Evolutionary conservation across 2,888 invertebrate genomes (phyloP).

Genomic region (Cyclophora punctaria): DNA sequence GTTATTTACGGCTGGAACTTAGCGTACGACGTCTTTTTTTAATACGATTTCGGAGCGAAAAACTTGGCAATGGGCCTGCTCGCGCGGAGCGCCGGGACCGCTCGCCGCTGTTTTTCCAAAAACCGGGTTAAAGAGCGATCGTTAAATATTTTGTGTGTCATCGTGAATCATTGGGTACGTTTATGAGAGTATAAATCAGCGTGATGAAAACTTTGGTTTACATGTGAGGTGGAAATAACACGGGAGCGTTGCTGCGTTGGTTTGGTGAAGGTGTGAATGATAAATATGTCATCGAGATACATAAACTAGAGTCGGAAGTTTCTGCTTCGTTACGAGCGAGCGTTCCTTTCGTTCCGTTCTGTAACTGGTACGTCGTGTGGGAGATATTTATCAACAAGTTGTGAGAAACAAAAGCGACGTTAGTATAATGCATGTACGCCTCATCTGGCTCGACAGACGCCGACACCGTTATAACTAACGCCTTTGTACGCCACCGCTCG

Average conservation of each 20-base stretch:
- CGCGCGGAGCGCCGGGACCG: slow-evolving; percentile 17
- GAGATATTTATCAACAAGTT: slow-evolving; percentile 9
- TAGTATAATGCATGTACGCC: slow-evolving; percentile 28
- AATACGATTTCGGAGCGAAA: slow-evolving; percentile 40
- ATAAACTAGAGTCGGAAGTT: too few species aligned
- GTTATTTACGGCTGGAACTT: slow-evolving; percentile 48
- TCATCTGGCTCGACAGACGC: too few species aligned
- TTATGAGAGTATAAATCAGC: slow-evolving; percentile 58
- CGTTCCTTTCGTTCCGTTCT: not conserved
- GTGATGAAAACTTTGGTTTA: slow-evolving; percentile 44
- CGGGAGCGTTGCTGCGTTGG: not conserved
- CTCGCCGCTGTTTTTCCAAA: slow-evolving; percentile 17
- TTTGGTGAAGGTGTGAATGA: not conserved
- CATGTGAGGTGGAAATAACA: slow-evolving; percentile 38
- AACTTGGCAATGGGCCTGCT: slow-evolving; percentile 56
- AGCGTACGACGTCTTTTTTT: slow-evolving; percentile 42
- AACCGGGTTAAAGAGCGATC: slow-evolving; percentile 43
- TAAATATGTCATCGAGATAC: too few species aligned
- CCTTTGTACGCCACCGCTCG: too few species aligned
- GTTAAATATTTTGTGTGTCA: slow-evolving; percentile 42
- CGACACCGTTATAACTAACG: too few species aligned
- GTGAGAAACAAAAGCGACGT: slow-evolving; percentile 26
- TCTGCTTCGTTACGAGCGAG: too few species aligned
- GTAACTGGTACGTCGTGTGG: slow-evolving; percentile 20
- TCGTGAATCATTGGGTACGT: slow-evolving; percentile 51